Percentiles rank a stretch among this genome's conserved stretches.
phyloP scores from a whole-genome alignment of 2,113 vertebrate species.

The Phalacrocorax brasilianus region DNA sequence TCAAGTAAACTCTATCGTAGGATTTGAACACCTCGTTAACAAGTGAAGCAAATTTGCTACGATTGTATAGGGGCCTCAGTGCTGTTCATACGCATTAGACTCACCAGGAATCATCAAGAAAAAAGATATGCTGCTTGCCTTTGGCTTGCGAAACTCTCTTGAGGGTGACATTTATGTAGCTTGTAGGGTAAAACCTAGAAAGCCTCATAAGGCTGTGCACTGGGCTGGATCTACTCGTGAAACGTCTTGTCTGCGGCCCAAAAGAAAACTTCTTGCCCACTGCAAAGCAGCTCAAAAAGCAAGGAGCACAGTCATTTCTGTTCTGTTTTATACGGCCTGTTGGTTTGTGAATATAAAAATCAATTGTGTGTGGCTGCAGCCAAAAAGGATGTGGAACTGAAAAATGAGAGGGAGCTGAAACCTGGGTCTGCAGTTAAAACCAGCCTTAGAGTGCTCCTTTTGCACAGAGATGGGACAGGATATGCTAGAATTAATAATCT shows the following conservation, averaged over 20 bases:
- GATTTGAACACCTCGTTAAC: neutral
- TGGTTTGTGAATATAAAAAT: neutral
- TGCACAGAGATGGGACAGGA: neutral
- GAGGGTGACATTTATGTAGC: neutral
- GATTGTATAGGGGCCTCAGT: neutral
- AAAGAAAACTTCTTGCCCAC: neutral
- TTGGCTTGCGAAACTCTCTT: neutral
- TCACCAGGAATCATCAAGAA: neutral
- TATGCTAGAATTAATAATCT: neutral
- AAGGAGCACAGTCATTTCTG: neutral
- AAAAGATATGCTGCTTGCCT: neutral
- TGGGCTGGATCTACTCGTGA: neutral
- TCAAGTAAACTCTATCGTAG: neutral
- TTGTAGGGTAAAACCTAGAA: neutral
- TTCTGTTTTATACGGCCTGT: neutral
- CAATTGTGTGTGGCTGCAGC: neutral
- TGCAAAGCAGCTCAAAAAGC: neutral
- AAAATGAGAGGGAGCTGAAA: neutral
- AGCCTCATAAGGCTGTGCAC: neutral
- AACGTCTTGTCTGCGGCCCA: neutral
- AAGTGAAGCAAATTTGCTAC: neutral
- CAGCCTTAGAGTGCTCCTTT: neutral
- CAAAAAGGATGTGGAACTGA: neutral
- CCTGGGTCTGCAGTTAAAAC: neutral
- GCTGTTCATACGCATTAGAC: neutral